Percentiles rank a stretch among this genome's conserved stretches.
These are phyloP conservation scores for Zoroaster sp. DNA, from an alignment of 53 echinoderm and acorn worm species.

Conservation along the genomic window DNA sequence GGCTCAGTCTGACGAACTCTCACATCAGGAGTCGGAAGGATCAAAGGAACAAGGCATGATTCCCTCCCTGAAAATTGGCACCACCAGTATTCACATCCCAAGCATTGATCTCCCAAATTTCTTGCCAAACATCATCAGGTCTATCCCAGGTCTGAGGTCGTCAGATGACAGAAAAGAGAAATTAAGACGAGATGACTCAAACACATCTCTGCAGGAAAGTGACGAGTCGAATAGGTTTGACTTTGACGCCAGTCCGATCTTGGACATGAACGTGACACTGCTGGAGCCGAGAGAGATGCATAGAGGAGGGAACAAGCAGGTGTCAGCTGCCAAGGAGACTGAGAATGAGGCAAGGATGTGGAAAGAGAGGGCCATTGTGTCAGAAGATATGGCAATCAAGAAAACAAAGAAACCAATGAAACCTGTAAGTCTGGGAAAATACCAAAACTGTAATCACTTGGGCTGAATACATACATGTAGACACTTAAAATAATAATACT, in stretches of 20 bases:
- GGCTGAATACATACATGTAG: no score
- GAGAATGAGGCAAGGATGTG: neutral
- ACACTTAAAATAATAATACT: no score
- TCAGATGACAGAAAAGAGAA: neutral
- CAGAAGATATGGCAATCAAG: slow-evolving; percentile 6
- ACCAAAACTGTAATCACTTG: no score
- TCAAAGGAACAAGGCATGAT: neutral
- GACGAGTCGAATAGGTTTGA: neutral
- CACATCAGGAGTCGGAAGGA: neutral
- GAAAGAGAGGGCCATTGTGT: slow-evolving; percentile 1
- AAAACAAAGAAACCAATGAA: slow-evolving; percentile 33
- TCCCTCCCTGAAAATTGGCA: neutral
- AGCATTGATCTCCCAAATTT: neutral
- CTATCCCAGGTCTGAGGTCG: neutral
- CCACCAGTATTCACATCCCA: neutral
- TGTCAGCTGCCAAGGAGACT: slow-evolving; percentile 7
- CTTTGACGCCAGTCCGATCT: slow-evolving; percentile 5
- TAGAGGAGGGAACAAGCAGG: neutral
- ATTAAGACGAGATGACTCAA: neutral
- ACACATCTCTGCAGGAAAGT: neutral
- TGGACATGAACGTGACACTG: slow-evolving; percentile 13
- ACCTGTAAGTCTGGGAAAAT: slow-evolving; percentile 1
- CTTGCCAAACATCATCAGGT: neutral
- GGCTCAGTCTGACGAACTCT: neutral
- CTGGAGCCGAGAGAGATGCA: neutral